Percentiles rank a stretch among this genome's conserved stretches.
Evolutionary conservation across 2,113 vertebrate species (phyloP).

Genomic region (Condylura cristata): DNA sequence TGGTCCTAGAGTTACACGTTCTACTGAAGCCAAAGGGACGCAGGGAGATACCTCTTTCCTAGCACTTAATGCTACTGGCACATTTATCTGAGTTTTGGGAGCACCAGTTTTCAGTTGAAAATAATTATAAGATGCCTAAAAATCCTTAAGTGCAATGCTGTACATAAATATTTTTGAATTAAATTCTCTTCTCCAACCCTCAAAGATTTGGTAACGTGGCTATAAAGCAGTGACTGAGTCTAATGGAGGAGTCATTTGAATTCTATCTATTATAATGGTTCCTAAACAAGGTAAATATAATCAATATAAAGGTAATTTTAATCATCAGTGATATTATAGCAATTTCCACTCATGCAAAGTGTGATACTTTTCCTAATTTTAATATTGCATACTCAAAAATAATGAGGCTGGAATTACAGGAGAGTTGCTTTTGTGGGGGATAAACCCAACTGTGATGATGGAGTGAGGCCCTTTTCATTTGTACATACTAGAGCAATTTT

Average conservation of each 20-base stretch:
- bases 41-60: background rate
- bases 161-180: background rate
- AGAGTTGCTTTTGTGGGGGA: background rate
- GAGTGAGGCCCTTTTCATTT: background rate
- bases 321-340: background rate
- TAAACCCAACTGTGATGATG: background rate
- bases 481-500: background rate
- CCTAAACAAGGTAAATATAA: conserved; percentile 18
- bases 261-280: conserved; percentile 12
- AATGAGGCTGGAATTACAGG: background rate
- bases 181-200: background rate
- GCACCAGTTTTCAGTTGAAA: conserved; percentile 11
- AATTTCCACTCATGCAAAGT: background rate
- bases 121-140: background rate
- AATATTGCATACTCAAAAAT: background rate
- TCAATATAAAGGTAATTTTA: background rate
- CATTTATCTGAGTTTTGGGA: background rate
- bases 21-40: conserved; percentile 20
- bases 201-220: background rate
- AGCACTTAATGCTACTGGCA: background rate
- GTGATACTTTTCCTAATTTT: background rate
- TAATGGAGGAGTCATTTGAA: background rate
- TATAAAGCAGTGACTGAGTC: background rate
- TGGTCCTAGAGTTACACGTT: conserved; percentile 66
- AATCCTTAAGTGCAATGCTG: background rate